Base-by-base conservation (phyloP, 2,113 vertebrate species). In the Miniopterus natalensis region DNA sequence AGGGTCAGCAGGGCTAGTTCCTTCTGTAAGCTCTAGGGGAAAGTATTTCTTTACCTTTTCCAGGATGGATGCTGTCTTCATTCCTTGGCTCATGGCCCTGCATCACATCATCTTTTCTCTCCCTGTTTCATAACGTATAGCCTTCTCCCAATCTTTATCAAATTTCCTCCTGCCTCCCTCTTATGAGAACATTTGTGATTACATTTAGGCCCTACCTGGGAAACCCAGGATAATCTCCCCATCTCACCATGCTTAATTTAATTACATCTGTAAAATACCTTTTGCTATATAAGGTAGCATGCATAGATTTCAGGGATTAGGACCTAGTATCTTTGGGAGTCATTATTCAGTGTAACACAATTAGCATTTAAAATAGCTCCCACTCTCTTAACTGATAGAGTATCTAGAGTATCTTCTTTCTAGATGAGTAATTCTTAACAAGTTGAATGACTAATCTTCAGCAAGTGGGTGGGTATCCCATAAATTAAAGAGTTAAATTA, bases 181-280 rank as follows among this genome's bases (percentile, higher is more conserved):
- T 85, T 81, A 27, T 23, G 27, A 80, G 59, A 51, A 63, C 4
- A 61, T 6, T 63, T 87, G 6, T 71, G 47, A 68, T 91, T 90
- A 68, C 9, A 79, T 45, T 77, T 57, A 70, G 21, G 49, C 61
- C 5, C 57, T 53, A 51, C 40, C 71, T 88, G 65, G 51, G 61
- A 86, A 84, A 90, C 42, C 25, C 63, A 94, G 29, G 14, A 77
- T 85, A 78, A 88, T 84, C 73, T 85, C 4, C 13, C 29, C 13
- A 59, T 73, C 55, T 79, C 84, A 75, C 83, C 6, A 94, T 84
- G 49, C 5, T 94, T 94, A 92, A 74, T 27, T 71, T 71, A 96
- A 91, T 93, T 81, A 61, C 31, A n/a, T 55, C n/a, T 86, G 40
- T 71, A 94, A 78, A 77, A 57, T 80, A 3, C 8, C 4, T 88